Evolutionary conservation across 2,797 vertebrate genomes (phyloP), one percentile per base, ranked within the genome.

Genomic region (Sebastes nivosus): DNA sequence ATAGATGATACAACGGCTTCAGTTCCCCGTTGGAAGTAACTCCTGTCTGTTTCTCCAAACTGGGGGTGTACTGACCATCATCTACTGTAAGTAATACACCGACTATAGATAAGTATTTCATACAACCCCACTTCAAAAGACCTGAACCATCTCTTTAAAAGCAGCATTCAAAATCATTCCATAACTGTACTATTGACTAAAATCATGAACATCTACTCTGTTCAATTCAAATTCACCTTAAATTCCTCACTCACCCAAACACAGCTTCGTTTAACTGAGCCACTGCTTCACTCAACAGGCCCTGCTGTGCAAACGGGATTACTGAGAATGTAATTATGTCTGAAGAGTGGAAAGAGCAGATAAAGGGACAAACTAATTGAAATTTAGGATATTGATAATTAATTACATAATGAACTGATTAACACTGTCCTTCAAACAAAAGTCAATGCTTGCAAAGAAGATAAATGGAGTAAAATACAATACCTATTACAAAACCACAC

Each of bases 261-360:
- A 46, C 38, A 71, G 61, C 2, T 27, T 13, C 11, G 27, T 1
- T 60, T 36, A 25, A 75, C 50, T 57, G 20, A 72, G 66, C 27
- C 27, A 16, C 24, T 55, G 16, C 32, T 73, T 66, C 2, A 72
- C 6, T 42, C 34, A 64, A 50, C 50, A 27, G 24, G 22, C 55
- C 13, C 5, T 18, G 42, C 52, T 18, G 55, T 50, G 55, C 24
- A 57, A 81, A 85, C 30, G 9, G 9, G 52, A 72, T 81, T 73
- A 79, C 12, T 67, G 14, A 57, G 46, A 50, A 30, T 25, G 14
- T 67, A 71, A 83, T 84, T 75, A 72, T 30, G 25, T 59, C 7
- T 63, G 65, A 54, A 50, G 18, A 65, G n/a, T 38, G 27, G 32
- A 68, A 54, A 52, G 25, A 55, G 59, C 24, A 58, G 58, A 63